Evolutionary conservation across 2,888 invertebrate genomes (phyloP), one percentile per base, ranked within the genome.

Genomic region (Neoitamus cyanurus): DNA sequence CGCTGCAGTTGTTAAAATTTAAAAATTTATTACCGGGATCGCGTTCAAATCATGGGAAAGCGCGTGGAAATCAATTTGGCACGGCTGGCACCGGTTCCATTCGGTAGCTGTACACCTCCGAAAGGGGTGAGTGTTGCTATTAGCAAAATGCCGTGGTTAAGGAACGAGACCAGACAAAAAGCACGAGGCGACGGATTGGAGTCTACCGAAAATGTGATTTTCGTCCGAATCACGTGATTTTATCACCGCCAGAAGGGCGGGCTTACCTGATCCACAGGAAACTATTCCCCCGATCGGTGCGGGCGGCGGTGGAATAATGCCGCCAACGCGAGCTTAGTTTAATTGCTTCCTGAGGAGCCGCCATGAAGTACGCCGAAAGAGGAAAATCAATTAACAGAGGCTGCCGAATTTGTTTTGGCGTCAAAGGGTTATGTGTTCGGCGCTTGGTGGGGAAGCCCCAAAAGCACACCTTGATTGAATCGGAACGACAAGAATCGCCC

Each of bases 391-490:
- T 80, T 80, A 80, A 80, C 58, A 80, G n/a, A 80, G 15, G 48
- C 28, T 30, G 31, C 80, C 80, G n/a, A 80, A 80, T 80, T 80
- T 80, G 34, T 80, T 58, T 31, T 80, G 68, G 4, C 58, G 46
- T 58, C 68, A 80, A 80, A 34, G 58, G 58, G 80, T 68, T 58
- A 31, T 80, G 13, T 36, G 42, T 6, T 25, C 20, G 58, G 15
- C 15, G 25, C 20, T 6, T 15, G 58, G 25, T 2, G 28, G 20
- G 30, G 80, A 80, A 80, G 58, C 80, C 80, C 80, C 34, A 58
- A 80, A 80, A 80, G 30, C 68, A 68, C 68, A 80, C 80, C 68
- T 80, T 80, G 80, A 80, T 80, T 80, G 68, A 68, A 80, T 80
- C 68, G 80, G 58, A 34, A 30, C 48, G 58, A 42, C 30, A 80